phyloP scores from a whole-genome alignment of 2,113 vertebrate species.

The Ochotona princeps region DNA sequence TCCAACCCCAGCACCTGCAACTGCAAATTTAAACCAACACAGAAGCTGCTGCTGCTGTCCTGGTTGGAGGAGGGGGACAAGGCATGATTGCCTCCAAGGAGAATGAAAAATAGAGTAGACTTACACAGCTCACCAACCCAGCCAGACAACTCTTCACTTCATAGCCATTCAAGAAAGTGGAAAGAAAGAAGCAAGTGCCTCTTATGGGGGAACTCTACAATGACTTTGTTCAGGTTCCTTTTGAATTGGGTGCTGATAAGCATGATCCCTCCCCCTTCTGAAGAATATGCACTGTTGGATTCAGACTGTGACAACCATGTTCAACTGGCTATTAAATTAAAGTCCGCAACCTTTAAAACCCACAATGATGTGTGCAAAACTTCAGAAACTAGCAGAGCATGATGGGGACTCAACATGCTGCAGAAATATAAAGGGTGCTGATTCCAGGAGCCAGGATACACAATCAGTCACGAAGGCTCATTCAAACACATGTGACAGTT shows the following conservation, averaged over 20 bases:
- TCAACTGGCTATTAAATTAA: conserved; percentile 57
- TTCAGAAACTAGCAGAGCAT: conserved; percentile 33
- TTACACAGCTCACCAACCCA: not conserved
- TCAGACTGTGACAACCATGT: not conserved
- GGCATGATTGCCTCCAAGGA: conserved; percentile 26
- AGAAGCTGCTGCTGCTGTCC: not conserved
- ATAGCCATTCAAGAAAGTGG: conserved; percentile 5
- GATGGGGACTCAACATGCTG: conserved; percentile 1
- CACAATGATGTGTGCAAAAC: not conserved
- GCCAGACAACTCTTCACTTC: not conserved
- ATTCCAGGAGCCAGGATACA: conserved; percentile 17
- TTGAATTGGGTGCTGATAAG: not conserved
- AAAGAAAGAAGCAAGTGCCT: conserved; percentile 28
- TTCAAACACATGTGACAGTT: not conserved
- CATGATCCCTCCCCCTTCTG: not conserved
- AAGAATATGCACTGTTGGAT: not conserved
- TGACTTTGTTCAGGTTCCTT: not conserved
- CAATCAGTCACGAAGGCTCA: not conserved
- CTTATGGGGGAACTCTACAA: not conserved
- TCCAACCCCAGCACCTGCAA: not conserved
- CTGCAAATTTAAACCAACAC: not conserved
- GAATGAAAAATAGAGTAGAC: conserved; percentile 1
- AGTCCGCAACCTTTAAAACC: not conserved
- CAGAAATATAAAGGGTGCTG: not conserved
- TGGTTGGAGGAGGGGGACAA: not conserved